Percentiles rank a stretch among this genome's conserved stretches.
phyloP scores from a whole-genome alignment of 2,888 invertebrate genomes.

The Criorhina ranunculi region DNA sequence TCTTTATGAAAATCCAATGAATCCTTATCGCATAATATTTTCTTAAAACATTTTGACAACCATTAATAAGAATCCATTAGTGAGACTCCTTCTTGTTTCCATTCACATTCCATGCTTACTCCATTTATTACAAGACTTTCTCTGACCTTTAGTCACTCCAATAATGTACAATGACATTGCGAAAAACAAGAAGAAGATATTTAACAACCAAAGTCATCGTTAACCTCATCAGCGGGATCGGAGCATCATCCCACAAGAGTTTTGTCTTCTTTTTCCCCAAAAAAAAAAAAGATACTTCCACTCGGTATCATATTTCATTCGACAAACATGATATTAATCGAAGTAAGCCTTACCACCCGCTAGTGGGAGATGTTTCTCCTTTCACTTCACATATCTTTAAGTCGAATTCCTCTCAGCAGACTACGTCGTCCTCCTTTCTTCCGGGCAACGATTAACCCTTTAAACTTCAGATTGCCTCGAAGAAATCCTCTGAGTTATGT shows the following conservation, averaged over 20 bases:
- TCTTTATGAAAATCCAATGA: background rate
- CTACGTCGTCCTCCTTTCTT: conserved; percentile 6
- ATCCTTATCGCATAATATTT: conserved; percentile 3
- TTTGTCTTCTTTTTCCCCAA: too few relatives aligned
- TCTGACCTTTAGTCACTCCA: conserved; percentile 22
- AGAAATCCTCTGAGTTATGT: conserved; percentile 24
- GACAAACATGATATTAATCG: conserved; percentile 47
- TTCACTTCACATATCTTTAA: conserved; percentile 33
- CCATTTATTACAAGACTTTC: conserved; percentile 60
- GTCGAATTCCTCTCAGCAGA: conserved; percentile 35
- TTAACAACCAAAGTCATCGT: conserved; percentile 18
- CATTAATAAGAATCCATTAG: conserved; percentile 55
- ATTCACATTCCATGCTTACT: conserved; percentile 11
- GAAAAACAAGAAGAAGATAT: conserved; percentile 1
- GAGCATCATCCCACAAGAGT: background rate
- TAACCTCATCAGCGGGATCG: conserved; percentile 18
- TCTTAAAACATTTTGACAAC: conserved; percentile 1
- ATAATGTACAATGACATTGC: conserved; percentile 24
- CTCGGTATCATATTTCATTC: conserved; percentile 63
- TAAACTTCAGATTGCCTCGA: conserved; percentile 29
- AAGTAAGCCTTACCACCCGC: conserved; percentile 62
- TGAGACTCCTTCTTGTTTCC: conserved; percentile 1
- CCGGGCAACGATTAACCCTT: conserved; percentile 56
- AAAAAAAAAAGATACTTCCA: conserved; percentile 28
- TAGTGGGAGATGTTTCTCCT: conserved; percentile 36